A percentile compares a stretch with the other conserved stretches of the same genome.
These are phyloP conservation scores for Thumatha senex DNA, from an alignment of 2,888 invertebrate species.

Conservation along the genomic window DNA sequence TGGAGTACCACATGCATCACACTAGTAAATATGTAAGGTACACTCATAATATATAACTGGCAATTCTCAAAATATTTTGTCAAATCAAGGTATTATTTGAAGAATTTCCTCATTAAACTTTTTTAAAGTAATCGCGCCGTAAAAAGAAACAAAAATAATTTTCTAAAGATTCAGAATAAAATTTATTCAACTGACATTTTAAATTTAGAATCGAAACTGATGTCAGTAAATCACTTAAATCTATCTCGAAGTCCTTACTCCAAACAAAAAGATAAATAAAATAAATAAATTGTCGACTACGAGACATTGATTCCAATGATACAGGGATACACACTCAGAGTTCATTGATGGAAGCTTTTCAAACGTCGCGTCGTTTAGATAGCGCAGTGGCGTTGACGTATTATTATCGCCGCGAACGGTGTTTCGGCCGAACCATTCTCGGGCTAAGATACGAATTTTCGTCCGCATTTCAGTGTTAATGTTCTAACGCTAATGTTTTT, in stretches of 20 bases:
- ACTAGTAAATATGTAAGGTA: no score
- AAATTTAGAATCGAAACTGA: conserved; percentile 8
- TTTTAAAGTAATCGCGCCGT: no score
- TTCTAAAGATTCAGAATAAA: conserved; percentile 1
- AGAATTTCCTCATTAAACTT: no score
- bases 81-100: no score
- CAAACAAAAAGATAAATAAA: conserved; percentile 10
- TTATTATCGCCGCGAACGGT: conserved; percentile 64
- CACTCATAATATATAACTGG: not conserved
- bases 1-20: not conserved
- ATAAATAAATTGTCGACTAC: conserved; percentile 32
- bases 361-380: conserved; percentile 79
- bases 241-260: conserved; percentile 10
- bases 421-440: conserved; percentile 26
- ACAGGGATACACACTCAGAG: conserved; percentile 74
- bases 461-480: conserved; percentile 18
- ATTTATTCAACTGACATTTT: conserved; percentile 6
- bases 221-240: conserved; percentile 11
- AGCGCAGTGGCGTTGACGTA: conserved; percentile 76
- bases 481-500: conserved; percentile 12
- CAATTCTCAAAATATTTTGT: not conserved
- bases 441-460: conserved; percentile 35
- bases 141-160: conserved; percentile 2
- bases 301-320: conserved; percentile 46
- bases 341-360: conserved; percentile 81